Percentiles rank a stretch among this genome's conserved stretches.
These are phyloP conservation scores for Peromyscus leucopus DNA, from an alignment of 2,113 vertebrate species.

Conservation along the genomic window DNA sequence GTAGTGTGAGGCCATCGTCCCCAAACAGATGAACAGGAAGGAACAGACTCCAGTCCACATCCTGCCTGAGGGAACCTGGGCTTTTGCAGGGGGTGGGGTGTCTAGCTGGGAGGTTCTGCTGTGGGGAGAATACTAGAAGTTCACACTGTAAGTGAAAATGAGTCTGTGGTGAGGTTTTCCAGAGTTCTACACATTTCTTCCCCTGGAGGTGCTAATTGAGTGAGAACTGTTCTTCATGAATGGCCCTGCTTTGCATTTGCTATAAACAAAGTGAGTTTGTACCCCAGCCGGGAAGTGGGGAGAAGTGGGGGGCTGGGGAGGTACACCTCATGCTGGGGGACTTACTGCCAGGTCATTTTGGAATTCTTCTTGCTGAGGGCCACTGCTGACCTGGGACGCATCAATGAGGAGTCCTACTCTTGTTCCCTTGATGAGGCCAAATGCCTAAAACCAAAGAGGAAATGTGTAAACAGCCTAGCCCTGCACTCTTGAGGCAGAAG, in stretches of 20 bases:
- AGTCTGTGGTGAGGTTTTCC: neutral
- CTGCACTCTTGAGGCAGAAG: neutral
- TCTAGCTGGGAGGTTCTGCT: neutral
- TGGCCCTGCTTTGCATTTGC: neutral
- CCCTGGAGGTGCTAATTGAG: slow-evolving; percentile 7
- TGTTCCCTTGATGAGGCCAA: slow-evolving; percentile 89
- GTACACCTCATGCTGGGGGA: neutral
- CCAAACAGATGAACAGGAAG: neutral
- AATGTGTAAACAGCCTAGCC: neutral
- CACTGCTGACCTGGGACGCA: slow-evolving; percentile 78
- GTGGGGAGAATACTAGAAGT: slow-evolving; percentile 31
- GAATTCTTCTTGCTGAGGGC: slow-evolving; percentile 83
- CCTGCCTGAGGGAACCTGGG: neutral
- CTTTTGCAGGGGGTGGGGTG: neutral
- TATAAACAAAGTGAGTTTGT: neutral
- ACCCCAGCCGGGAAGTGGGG: neutral
- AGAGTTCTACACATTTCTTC: neutral
- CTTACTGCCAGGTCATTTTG: slow-evolving; percentile 88
- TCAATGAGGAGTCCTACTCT: slow-evolving; percentile 88
- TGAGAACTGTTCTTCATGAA: slow-evolving; percentile 15
- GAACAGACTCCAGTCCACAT: fast-evolving
- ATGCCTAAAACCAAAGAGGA: slow-evolving; percentile 85
- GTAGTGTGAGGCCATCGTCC: neutral
- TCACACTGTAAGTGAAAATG: neutral
- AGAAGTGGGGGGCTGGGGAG: neutral